phyloP scores from a whole-genome alignment of 2,797 vertebrate species.

The Lacerta bilineata region DNA sequence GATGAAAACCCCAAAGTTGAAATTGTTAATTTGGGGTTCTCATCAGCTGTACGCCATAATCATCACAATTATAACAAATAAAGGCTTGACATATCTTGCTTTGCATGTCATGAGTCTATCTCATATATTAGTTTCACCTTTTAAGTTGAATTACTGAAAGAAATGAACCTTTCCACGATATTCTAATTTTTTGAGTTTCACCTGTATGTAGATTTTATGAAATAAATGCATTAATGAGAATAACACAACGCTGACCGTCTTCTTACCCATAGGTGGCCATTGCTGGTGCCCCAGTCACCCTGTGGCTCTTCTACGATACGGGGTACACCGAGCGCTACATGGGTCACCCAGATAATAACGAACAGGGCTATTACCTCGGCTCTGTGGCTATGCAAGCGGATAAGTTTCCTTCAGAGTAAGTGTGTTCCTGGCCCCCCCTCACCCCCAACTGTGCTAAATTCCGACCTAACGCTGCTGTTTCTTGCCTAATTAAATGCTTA shows the following conservation, averaged over 20 bases:
- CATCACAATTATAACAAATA: too few relatives aligned
- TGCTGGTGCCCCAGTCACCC: constrained; percentile 84
- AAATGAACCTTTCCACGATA: too few relatives aligned
- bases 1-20: too few relatives aligned
- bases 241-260: not conserved
- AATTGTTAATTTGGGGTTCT: too few relatives aligned
- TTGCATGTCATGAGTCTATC: too few relatives aligned
- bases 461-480: constrained; percentile 4
- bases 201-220: too few relatives aligned
- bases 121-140: too few relatives aligned
- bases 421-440: not conserved
- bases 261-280: constrained; percentile 81
- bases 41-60: too few relatives aligned
- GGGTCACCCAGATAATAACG: constrained; percentile 85
- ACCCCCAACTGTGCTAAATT: not conserved
- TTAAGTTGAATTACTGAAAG: too few relatives aligned
- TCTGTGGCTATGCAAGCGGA: constrained; percentile 88
- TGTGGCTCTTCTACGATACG: constrained; percentile 87
- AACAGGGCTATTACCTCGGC: constrained; percentile 85
- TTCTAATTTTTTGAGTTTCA: too few relatives aligned
- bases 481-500: constrained; percentile 34
- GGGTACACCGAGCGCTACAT: constrained; percentile 87
- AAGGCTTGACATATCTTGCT: too few relatives aligned
- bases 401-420: constrained; percentile 88
- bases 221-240: too few relatives aligned